Base-by-base conservation (phyloP, 2,888 invertebrate species). In the Drosophila kambysellisi region DNA sequence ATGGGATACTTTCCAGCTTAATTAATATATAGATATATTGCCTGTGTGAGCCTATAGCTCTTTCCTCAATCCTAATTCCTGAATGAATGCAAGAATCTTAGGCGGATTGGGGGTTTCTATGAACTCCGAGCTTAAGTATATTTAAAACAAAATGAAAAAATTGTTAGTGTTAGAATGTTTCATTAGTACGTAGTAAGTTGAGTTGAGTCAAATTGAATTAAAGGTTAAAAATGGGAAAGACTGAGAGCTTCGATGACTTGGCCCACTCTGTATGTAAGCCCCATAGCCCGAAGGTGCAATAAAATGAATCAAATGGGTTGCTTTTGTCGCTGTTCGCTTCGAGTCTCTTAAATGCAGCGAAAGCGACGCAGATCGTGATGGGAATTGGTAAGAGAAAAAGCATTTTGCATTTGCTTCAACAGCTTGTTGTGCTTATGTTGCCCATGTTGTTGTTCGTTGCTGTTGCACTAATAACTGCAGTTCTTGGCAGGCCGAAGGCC, bases 301-400 rank as follows among this genome's bases (percentile, higher is more conserved):
- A 85, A 83, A 83, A 85, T 66, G 60, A 73, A 68, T 68, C 67
- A 68, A 71, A 65, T 68, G 59, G 59, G 69, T 74, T 82, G 80
- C 41, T n/a, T 56, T 41, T 78, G 58, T 59, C 33, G 63, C 46
- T 48, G 33, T 12, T 35, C 11, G 56, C 17, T 39, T 20, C 46
- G 20, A 41, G 53, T 32, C 37, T 43, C 48, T 66, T 73, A 67
- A 74, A 73, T 66, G 70, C 54, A 84, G 81, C 88, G 86, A 86
- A 86, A 83, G 82, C 85, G 69, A 65, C 66, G 80, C 60, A 57
- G 63, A 79, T 81, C 87, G 89, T 89, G 86, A 67, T 70, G 67
- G 30, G 87, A 79, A 87, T 87, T 37, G 32, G n/a, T 61, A 68
- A 82, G 51, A 25, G 30, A 25, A 65, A 68, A 63, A 35, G 5